Percentiles rank a stretch among this genome's conserved stretches.
Evolutionary conservation across 2,888 invertebrate genomes (phyloP).

Genomic region (Dynastes grantii): DNA sequence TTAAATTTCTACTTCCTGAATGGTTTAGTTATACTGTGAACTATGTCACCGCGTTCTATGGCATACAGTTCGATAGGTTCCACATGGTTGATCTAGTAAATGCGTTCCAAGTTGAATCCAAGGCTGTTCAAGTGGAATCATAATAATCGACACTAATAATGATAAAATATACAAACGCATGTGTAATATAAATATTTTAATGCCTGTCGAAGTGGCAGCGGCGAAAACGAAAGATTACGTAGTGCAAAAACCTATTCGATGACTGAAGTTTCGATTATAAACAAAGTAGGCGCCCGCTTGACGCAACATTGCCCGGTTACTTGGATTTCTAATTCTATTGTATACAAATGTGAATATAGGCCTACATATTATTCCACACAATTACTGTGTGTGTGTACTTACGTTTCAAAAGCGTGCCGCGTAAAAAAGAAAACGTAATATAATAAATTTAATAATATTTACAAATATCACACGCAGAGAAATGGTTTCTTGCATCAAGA

Average conservation of each 20-base stretch:
- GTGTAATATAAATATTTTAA: slow-evolving; percentile 32
- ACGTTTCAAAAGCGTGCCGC: too few species aligned
- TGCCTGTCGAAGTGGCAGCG: not conserved
- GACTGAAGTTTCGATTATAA: slow-evolving; percentile 26
- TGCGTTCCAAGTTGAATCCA: slow-evolving; percentile 31
- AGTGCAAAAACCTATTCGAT: slow-evolving; percentile 22
- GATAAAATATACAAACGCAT: slow-evolving; percentile 39
- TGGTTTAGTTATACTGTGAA: not conserved
- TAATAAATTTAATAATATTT: too few species aligned
- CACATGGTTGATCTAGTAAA: slow-evolving; percentile 32
- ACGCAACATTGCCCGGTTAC: slow-evolving; percentile 21
- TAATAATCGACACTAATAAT: slow-evolving; percentile 26
- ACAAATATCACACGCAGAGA: too few species aligned
- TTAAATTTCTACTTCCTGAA: slow-evolving; percentile 13
- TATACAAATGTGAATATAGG: slow-evolving; percentile 15
- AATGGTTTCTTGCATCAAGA: too few species aligned
- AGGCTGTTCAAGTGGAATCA: slow-evolving; percentile 34
- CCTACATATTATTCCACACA: too few species aligned
- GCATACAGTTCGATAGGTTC: slow-evolving; percentile 20
- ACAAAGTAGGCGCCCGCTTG: slow-evolving; percentile 40
- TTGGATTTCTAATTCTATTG: slow-evolving; percentile 27
- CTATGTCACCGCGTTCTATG: slow-evolving; percentile 15
- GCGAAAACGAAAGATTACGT: not conserved
- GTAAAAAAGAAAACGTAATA: too few species aligned
- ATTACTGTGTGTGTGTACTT: too few species aligned